phyloP scores from a whole-genome alignment of 2,113 vertebrate species.

The Hyperoodon ampullatus region DNA sequence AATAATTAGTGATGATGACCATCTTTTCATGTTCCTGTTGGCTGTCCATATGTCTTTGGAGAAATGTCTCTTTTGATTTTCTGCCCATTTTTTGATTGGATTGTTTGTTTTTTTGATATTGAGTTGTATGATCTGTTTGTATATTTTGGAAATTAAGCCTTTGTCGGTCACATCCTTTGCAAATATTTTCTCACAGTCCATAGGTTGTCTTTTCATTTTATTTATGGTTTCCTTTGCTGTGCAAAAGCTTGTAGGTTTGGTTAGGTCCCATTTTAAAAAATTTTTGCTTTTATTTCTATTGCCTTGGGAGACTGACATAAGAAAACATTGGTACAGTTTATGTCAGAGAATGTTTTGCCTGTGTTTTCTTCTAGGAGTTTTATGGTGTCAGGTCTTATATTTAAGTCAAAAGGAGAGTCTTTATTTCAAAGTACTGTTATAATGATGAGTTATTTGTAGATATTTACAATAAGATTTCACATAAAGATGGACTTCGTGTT shows the following conservation, averaged over 20 bases:
- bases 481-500: background rate
- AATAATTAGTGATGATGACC: background rate
- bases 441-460: background rate
- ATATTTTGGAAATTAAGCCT: background rate
- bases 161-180: background rate
- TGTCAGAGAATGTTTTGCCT: background rate
- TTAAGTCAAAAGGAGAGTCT: background rate
- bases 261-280: background rate
- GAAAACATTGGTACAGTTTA: background rate
- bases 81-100: background rate
- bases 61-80: background rate
- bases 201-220: background rate
- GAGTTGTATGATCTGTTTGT: background rate
- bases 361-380: background rate
- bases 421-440: slow-evolving; percentile 8
- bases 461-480: background rate
- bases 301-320: background rate
- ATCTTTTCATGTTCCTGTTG: background rate
- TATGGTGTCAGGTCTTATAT: background rate
- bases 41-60: background rate
- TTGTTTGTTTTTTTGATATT: background rate
- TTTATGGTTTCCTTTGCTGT: background rate
- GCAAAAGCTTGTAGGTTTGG: background rate
- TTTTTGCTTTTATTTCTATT: background rate
- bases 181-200: background rate